Percentiles rank a stretch among this genome's conserved stretches.
These are phyloP conservation scores for Nerophis ophidion DNA, from an alignment of 2,113 vertebrate genomes.

Conservation along the genomic window DNA sequence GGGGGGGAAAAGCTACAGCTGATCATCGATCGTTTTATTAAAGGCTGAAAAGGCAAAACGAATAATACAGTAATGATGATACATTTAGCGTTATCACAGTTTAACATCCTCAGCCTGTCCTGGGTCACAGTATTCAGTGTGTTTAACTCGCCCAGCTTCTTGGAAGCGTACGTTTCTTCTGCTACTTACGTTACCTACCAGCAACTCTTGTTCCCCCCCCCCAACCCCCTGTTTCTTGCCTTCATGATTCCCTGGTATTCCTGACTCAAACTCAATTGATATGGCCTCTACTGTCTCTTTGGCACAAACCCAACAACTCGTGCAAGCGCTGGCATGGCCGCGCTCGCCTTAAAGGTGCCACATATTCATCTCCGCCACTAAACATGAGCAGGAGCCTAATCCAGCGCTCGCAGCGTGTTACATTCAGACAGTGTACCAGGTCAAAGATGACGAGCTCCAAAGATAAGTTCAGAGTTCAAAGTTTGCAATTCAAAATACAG, in stretches of 20 bases:
- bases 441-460: slow-evolving; percentile 29
- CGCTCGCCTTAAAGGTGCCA: slow-evolving; percentile 7
- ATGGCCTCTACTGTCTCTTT: slow-evolving; percentile 43
- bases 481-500: slow-evolving; percentile 5
- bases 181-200: slow-evolving; percentile 1
- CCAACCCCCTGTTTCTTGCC: not conserved
- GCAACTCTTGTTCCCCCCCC: not conserved
- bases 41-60: not conserved
- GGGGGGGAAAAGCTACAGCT: slow-evolving; percentile 11
- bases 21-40: not conserved
- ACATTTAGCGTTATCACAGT: slow-evolving; percentile 12
- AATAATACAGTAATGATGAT: slow-evolving; percentile 13
- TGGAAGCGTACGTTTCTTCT: slow-evolving; percentile 53
- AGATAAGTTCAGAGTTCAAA: slow-evolving; percentile 7
- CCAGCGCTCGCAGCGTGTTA: slow-evolving; percentile 27
- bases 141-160: slow-evolving; percentile 8
- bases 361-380: slow-evolving; percentile 34
- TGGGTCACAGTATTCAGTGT: slow-evolving; percentile 54
- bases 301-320: slow-evolving; percentile 40
- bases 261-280: slow-evolving; percentile 49
- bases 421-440: slow-evolving; percentile 27
- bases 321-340: not conserved
- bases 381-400: slow-evolving; percentile 30
- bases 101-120: slow-evolving; percentile 27
- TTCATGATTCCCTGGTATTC: slow-evolving; percentile 41